Conservation (phyloP, 1,140 invertebrate species). For the Hylaeus anthracinus region DNA sequence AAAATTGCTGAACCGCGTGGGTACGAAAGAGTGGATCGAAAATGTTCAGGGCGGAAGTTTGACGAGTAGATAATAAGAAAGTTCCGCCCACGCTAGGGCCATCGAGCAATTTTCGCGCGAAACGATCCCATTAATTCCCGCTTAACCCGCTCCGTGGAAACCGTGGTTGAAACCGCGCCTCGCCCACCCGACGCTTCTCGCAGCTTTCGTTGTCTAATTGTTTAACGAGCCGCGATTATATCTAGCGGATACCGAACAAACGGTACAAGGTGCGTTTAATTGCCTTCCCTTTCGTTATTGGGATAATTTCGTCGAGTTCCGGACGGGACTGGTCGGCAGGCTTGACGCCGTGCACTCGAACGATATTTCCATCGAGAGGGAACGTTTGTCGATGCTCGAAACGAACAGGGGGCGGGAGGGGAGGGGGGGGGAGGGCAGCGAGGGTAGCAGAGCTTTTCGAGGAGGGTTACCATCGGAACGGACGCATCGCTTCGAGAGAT, state of each 20-base stretch:
- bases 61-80: slow-evolving; percentile 29
- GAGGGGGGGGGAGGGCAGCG: too few relatives aligned
- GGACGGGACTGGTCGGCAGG: background rate
- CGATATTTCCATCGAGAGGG: background rate
- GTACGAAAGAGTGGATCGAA: background rate
- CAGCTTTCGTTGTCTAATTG: slow-evolving; percentile 46
- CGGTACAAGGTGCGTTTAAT: slow-evolving; percentile 35
- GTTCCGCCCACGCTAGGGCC: slow-evolving; percentile 48
- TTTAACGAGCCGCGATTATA: slow-evolving; percentile 53
- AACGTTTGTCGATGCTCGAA: background rate
- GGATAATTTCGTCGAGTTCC: slow-evolving; percentile 16
- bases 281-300: slow-evolving; percentile 27
- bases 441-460: background rate
- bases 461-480: background rate
- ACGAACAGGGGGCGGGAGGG: background rate
- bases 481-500: background rate
- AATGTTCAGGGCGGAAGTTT: slow-evolving; percentile 7
- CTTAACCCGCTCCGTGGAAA: slow-evolving; percentile 46
- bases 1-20: background rate
- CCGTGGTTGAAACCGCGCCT: slow-evolving; percentile 49
- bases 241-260: slow-evolving; percentile 2
- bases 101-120: slow-evolving; percentile 28
- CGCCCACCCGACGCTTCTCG: slow-evolving; percentile 37
- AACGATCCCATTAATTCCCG: slow-evolving; percentile 52
- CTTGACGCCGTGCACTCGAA: slow-evolving; percentile 14